Conservation (phyloP, 1,140 invertebrate species). For the Micrasema longulum region DNA sequence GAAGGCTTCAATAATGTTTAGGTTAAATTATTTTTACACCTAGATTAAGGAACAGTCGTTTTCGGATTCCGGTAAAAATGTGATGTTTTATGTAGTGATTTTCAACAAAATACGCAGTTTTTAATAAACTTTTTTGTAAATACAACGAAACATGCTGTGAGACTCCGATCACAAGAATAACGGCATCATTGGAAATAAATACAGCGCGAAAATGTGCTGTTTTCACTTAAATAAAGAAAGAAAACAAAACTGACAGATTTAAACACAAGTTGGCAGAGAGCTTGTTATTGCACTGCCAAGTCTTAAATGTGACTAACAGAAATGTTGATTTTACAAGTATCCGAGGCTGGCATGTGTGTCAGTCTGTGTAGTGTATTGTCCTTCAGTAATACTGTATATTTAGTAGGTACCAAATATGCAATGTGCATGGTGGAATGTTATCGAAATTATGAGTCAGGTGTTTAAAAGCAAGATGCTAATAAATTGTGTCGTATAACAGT, state of each 20-base stretch:
- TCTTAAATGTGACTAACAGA: constrained; percentile 16
- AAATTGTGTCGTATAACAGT: no score
- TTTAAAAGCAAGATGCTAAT: neutral
- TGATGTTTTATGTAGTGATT: no score
- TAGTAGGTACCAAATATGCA: neutral
- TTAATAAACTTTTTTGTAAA: no score
- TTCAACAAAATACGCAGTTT: no score
- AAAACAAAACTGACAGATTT: constrained; percentile 15
- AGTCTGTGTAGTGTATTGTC: constrained; percentile 18
- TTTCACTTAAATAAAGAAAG: constrained; percentile 7
- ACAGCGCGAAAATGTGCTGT: constrained; percentile 14
- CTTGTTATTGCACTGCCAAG: constrained; percentile 40
- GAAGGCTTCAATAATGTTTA: no score
- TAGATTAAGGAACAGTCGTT: no score
- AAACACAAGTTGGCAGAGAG: constrained; percentile 42
- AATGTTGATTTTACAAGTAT: constrained; percentile 1
- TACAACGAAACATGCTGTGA: no score
- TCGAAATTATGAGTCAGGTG: constrained; percentile 8
- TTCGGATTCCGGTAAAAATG: no score
- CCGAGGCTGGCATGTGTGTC: constrained; percentile 26
- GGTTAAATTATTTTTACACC: no score
- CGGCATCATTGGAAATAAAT: constrained; percentile 29
- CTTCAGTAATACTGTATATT: constrained; percentile 38
- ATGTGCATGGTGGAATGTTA: constrained; percentile 18
- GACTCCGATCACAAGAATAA: neutral